Conservation (phyloP, 2,797 vertebrate species). For the Sebastes iracundus region DNA sequence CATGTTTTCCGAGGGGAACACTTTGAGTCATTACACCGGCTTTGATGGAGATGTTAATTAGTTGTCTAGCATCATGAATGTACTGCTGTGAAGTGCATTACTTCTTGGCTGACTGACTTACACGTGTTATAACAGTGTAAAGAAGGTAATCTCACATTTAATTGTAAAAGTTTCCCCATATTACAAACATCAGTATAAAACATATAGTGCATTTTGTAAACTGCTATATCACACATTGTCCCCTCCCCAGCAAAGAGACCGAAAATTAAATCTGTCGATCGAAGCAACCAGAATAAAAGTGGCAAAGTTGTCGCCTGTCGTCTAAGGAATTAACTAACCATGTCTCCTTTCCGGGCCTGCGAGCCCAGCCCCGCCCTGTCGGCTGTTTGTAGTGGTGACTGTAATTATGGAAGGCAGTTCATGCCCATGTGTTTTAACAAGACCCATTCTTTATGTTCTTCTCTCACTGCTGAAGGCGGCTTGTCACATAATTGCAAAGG, state of each 20-base stretch:
- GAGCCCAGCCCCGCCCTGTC: constrained; percentile 66
- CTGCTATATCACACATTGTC: neutral
- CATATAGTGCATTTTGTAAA: neutral
- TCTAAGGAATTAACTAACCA: constrained; percentile 69
- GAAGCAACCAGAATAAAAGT: constrained; percentile 51
- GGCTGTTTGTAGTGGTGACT: constrained; percentile 74
- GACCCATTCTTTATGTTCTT: constrained; percentile 47
- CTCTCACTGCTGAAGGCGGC: constrained; percentile 35
- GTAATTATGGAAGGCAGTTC: constrained; percentile 70
- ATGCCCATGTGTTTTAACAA: constrained; percentile 61
- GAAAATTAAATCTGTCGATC: constrained; percentile 26
- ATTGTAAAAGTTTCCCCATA: neutral
- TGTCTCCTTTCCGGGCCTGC: constrained; percentile 68
- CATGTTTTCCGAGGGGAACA: constrained; percentile 2
- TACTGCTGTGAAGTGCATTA: neutral
- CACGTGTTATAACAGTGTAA: neutral
- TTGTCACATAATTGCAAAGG: constrained; percentile 39
- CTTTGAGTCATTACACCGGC: constrained; percentile 13
- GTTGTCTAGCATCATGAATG: neutral
- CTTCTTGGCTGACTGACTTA: constrained; percentile 2
- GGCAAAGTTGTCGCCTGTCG: constrained; percentile 54
- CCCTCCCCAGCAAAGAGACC: neutral
- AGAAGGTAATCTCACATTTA: neutral
- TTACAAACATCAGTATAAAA: neutral
- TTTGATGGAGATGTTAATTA: constrained; percentile 46